Evolutionary conservation across 2,113 vertebrate genomes (phyloP), one percentile per base, ranked within the genome.

Genomic region (Dryoscopus gambensis): DNA sequence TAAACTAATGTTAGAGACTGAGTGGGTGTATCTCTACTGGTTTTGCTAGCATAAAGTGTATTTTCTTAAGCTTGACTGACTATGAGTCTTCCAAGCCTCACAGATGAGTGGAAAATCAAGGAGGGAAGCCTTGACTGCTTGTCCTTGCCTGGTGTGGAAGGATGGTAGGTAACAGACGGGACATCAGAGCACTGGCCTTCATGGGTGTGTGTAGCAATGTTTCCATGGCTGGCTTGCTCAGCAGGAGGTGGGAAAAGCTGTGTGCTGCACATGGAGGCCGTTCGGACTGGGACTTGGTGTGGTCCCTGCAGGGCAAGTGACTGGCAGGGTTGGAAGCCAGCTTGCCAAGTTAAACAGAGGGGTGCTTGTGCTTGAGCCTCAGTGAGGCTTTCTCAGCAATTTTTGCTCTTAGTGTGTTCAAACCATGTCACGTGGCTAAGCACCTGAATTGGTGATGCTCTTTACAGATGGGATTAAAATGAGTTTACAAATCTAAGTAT

Each of bases 231-330:
- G 2, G 5, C 40, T 65, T 56, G 7, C 30, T 52, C 33, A 31
- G 33, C 5, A 2, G 28, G 49, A 52, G 23, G 37, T 23, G 64
- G 33, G 22, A 50, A 50, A 27, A 21, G 6, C 6, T 28, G 24
- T 16, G 44, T 16, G 23, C 23, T 77, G 28, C n/a, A 9, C 13
- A 12, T 6, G 0, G 1, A 27, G 24, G 15, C 12, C 3, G 2
- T 47, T 68, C 71, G 56, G 17, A 4, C 16, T 46, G 47, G 20
- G 25, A 10, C 10, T 71, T 59, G 3, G 2, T 30, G 13, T 44
- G 62, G 8, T 59, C 17, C 63, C 39, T 63, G 42, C 42, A 57
- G 31, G 35, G 11, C 17, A 47, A 21, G 21, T 28, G 15, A 39
- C 44, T 73, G 46, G 23, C n/a, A 37, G 42, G 24, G 14, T 5